These are phyloP conservation scores for Stegophylla sp. DNA, from an alignment of 2,888 invertebrate species.

Conservation along the genomic window DNA sequence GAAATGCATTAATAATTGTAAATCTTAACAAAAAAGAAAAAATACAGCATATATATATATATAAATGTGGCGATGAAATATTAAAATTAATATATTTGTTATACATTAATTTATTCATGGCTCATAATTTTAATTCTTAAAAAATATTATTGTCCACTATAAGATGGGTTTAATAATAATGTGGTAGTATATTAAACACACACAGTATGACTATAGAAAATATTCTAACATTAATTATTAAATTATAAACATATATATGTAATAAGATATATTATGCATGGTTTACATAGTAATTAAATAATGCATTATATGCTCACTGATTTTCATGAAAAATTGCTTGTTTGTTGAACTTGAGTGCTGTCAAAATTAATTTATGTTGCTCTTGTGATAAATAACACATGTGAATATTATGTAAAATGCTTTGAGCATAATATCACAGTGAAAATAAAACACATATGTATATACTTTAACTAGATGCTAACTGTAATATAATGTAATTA, in stretches of 20 bases:
- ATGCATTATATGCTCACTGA: not conserved
- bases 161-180: not conserved
- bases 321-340: not conserved
- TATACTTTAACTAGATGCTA: not conserved
- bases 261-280: not conserved
- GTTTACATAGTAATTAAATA: not conserved
- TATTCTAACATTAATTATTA: too few species aligned
- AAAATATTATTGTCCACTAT: slow-evolving; percentile 16
- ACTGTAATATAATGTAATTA: not conserved
- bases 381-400: too few species aligned
- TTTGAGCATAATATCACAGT: not conserved
- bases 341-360: not conserved
- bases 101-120: not conserved
- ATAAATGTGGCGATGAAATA: not conserved
- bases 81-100: not conserved
- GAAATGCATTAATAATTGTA: not conserved
- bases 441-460: not conserved
- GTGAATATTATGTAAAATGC: too few species aligned
- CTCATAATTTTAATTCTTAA: not conserved
- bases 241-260: too few species aligned
- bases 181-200: not conserved
- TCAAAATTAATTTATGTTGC: not conserved
- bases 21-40: not conserved
- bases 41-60: not conserved
- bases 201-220: too few species aligned